Evolutionary conservation across 2,888 invertebrate species (phyloP).

Genomic region (Tetramorium bicarinatum): DNA sequence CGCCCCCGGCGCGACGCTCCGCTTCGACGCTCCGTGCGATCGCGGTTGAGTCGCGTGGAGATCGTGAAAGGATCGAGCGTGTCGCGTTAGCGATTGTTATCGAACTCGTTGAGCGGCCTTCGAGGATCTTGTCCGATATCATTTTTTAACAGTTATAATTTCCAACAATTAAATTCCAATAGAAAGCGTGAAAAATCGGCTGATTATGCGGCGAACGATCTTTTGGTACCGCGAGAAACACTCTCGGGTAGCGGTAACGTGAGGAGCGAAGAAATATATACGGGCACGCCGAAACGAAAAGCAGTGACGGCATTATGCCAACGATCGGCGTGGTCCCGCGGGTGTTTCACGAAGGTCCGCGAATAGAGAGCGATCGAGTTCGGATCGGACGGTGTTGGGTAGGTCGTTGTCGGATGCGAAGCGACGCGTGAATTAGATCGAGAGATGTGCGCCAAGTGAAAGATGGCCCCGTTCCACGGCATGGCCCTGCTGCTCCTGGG

Average conservation of each 20-base stretch:
- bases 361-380: constrained; percentile 36
- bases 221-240: not conserved
- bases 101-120: not conserved
- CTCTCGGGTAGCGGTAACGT: not conserved
- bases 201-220: constrained; percentile 11
- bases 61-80: not conserved
- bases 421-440: constrained; percentile 45
- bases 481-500: constrained; percentile 79
- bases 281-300: not conserved
- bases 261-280: not conserved
- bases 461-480: constrained; percentile 79
- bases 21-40: constrained; percentile 22
- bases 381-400: constrained; percentile 28
- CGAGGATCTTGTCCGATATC: not conserved
- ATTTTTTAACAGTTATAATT: not conserved
- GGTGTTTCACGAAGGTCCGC: constrained; percentile 36
- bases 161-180: not conserved
- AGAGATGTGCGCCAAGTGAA: constrained; percentile 59
- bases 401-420: constrained; percentile 31
- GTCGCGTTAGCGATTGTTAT: not conserved
- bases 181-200: not conserved
- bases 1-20: constrained; percentile 15
- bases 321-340: constrained; percentile 27
- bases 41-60: constrained; percentile 1
- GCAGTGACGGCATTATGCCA: constrained; percentile 40